These are phyloP conservation scores for Campoletis raptor DNA, from an alignment of 2,888 invertebrate genomes.

Conservation along the genomic window DNA sequence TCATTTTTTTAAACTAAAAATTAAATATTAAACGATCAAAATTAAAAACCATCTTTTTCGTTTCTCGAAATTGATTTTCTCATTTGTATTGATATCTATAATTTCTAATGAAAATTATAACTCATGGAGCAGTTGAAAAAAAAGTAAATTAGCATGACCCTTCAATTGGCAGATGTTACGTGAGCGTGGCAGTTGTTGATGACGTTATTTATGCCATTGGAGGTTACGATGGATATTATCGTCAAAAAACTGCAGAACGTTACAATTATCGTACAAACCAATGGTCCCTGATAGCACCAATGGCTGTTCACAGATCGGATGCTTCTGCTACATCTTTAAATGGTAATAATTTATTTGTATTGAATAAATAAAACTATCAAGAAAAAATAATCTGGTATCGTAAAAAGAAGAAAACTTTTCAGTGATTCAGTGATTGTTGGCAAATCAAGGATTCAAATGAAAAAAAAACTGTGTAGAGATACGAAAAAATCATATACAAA, in stretches of 20 bases:
- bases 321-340: conserved; percentile 95
- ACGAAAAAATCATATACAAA: neutral
- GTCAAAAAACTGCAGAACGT: conserved; percentile 94
- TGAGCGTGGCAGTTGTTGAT: conserved; percentile 92
- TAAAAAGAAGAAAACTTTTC: neutral
- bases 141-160: conserved; percentile 35
- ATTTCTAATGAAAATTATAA: neutral
- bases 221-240: conserved; percentile 94
- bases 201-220: conserved; percentile 95
- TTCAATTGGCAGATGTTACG: conserved; percentile 89
- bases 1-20: too few relatives aligned
- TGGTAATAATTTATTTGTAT: conserved; percentile 84
- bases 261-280: conserved; percentile 95
- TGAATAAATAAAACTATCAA: neutral
- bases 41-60: neutral
- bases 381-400: neutral
- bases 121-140: conserved; percentile 26
- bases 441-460: neutral
- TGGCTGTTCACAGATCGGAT: conserved; percentile 96
- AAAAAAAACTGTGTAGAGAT: too few relatives aligned
- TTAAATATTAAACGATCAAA: too few relatives aligned
- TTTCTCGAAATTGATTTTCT: neutral
- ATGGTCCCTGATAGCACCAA: conserved; percentile 94
- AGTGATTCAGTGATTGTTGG: neutral
- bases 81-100: neutral